Evolutionary conservation across 2,888 invertebrate species (phyloP), one percentile per base, ranked within the genome.

Genomic region (Ennomos fuscantarius): DNA sequence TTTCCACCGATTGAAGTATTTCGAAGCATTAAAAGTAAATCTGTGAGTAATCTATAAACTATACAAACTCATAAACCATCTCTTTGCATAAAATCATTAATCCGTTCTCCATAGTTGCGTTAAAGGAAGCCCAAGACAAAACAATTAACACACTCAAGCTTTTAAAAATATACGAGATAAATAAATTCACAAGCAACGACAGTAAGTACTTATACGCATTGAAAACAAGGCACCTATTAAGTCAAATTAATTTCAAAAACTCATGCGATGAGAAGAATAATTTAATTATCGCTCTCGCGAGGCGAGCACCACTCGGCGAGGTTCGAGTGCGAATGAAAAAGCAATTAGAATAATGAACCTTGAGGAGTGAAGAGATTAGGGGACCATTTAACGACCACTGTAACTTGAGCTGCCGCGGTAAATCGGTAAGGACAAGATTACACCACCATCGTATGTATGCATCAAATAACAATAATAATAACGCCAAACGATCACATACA

Each of bases 211-310:
- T 15, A 15, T 24, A 6, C 0, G 57, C 55, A 60, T 59, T 53
- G 61, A 68, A 63, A 70, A 72, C 72, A 73, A 53, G 31, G 8
- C 71, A 70, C 57, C 73, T 75, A 79, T 87, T 84, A 82, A 82
- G 81, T 75, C 70, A 68, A 72, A 78, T 79, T 86, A 85, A 84
- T 58, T 51, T 56, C 12, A 34, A 56, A 55, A 63, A 46, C 56
- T 62, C 62, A 60, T 51, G 63, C 60, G 50, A 72, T 76, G 74
- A 68, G 77, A 77, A 82, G 82, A 83, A 86, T 88, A 86, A 90
- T 89, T 86, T 84, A 89, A 89, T 89, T 87, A 87, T 82, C 85
- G 79, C 86, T 77, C 82, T 78, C 75, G 76, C 76, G 78, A 79
- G 78, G 79, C 81, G 79, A 82, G 84, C 79, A 79, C 78, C 82